phyloP scores from a whole-genome alignment of 2,888 invertebrate genomes.

The Spisula subtruncata region DNA sequence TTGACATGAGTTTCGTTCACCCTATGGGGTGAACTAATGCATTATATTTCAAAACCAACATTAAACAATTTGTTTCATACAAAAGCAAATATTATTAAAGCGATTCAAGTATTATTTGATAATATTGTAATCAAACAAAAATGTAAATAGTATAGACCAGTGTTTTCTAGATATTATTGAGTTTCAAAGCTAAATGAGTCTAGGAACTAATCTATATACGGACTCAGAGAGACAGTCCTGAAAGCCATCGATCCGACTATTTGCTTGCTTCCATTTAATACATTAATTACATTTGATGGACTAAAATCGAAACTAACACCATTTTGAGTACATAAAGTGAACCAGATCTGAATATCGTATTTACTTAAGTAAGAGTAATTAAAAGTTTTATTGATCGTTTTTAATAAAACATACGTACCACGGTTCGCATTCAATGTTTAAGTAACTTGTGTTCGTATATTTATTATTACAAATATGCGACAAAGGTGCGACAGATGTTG shows the following conservation, averaged over 20 bases:
- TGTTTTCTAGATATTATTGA: neutral
- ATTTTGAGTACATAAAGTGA: no score
- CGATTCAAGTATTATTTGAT: neutral
- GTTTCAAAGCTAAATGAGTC: constrained; percentile 18
- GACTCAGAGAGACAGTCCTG: neutral
- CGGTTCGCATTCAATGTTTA: no score
- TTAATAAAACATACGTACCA: no score
- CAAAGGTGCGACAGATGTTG: no score
- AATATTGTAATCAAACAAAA: neutral
- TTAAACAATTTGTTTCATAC: neutral
- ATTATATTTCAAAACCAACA: constrained; percentile 4
- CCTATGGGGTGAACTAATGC: neutral
- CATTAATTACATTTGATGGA: no score
- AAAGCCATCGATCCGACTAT: neutral
- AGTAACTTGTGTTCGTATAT: no score
- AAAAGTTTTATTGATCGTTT: no score
- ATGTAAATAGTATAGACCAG: neutral
- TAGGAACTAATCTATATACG: neutral
- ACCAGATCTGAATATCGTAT: no score
- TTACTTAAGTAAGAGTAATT: no score
- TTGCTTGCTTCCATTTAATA: constrained; percentile 10
- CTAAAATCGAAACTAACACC: no score
- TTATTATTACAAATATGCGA: no score
- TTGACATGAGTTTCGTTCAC: neutral
- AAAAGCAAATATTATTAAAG: neutral